Base-by-base conservation (phyloP, 1,140 invertebrate species). In the Oedothorax gibbosus region DNA sequence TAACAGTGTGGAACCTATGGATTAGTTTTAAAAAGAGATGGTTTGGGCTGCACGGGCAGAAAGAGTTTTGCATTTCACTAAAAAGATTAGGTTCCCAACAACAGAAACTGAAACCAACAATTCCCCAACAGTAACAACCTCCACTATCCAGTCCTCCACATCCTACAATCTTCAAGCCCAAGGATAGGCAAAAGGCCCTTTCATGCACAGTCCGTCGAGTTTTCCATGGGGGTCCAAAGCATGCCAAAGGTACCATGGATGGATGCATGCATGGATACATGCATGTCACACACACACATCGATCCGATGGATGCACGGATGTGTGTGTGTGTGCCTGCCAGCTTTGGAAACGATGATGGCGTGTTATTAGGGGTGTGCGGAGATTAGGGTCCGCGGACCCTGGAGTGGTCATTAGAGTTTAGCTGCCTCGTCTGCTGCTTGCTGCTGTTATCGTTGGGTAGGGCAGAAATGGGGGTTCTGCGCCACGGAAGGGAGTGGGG, bases 291-390 rank as follows among this genome's bases (percentile, higher is more conserved):
- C 56, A 72, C 66, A 73, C 20, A 54, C 49, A 60, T n/a, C 81
- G 81, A 84, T 82, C 35, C 79, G 79, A 76, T 75, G 69, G 18
- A 20, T 84, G 57, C 35, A 60, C 49, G 60, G 21, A 73, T 71
- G 80, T 20, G 57, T 73, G 80, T 73, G 80, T 83, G 57, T 56
- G 56, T 15, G 65, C 51, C 53, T 53, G 69, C 35, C 35, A 35
- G 66, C 80, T 35, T 64, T 62, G 62, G 68, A 84, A 76, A 84
- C 66, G 81, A 84, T 84, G 81, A 76, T 76, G 81, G 68, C 35
- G 35, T 76, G 81, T 76, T 84, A 84, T 84, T 84, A 84, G 81
- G 53, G 72, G 81, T 75, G 56, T 20, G 51, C 68, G 21, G 60
- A 73, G 68, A 73, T 82, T 82, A 73, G 81, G 72, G 20, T 69